Base-by-base conservation (phyloP, 2,888 invertebrate genomes). In the Epirrhoe alternata region DNA sequence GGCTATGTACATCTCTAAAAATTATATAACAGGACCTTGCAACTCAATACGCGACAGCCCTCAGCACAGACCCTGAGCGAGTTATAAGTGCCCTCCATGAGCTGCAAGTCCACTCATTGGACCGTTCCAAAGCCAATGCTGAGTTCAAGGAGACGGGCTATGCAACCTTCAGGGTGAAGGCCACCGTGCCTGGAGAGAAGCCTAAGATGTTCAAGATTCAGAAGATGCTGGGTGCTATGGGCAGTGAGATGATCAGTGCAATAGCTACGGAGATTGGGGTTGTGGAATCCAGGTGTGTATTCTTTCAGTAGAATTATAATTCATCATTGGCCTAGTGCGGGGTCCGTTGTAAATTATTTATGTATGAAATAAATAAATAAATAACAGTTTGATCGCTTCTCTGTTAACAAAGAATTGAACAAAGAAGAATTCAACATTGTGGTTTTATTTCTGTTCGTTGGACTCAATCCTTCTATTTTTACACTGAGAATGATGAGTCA, bases 101-200 rank as follows among this genome's bases (percentile, higher is more conserved):
- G 71, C 88, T 97, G 0, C 96, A 97, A 80, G 79, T 88, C 4
- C 95, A 96, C 83, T 96, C 97, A 0, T 78, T 97, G 0, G 95
- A 96, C 61, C 95, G 97, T 75, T 91, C 96, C 12, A 95, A 95
- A 67, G 95, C 96, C 30, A 94, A 96, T 69, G 94, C 94, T 4
- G 94, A 95, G 64, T 97, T 95, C 75, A 94, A 95, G 69, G 94
- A 95, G 74, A 96, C 96, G 0, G 97, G 97, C 0, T 78, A 96
- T 59, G 97, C 97, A 0, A 96, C 96, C 0, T 86, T 97, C 30
- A 95, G 95, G 81, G 91, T 97, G 0, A 95, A 96, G 73, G 93
- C 96, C 1, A 94, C 95, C 0, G 85, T 93, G 59, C 91, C 94
- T 0, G 92, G 94, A 8, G 89, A 92, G 61, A 93, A 92, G 47